Base-by-base conservation (phyloP, 2,888 invertebrate species). In the Fragum fragum region DNA sequence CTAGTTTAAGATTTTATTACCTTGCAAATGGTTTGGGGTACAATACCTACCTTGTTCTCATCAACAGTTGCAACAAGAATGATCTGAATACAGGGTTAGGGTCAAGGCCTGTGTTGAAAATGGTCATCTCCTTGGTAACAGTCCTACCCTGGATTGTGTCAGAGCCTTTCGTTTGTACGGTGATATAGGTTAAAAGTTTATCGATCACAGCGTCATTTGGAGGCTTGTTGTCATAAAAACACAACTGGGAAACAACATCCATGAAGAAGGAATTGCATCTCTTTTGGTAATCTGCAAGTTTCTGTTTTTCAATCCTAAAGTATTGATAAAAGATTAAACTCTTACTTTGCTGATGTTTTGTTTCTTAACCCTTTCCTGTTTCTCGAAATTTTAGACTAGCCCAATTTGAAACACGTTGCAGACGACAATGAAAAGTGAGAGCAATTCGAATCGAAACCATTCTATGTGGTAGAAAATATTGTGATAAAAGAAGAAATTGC, bases 221-320 rank as follows among this genome's bases (percentile, higher is more conserved):
- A 6, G 88, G 81, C 0, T 63, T 70, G 29, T 83, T 84, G 11
- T 87, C 84, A 52, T 83, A 76, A 78, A 91, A 90, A 72, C 91
- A 91, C 39, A 90, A 84, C 80, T 89, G 87, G 1, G 91, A 89
- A 21, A 91, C 90, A n/a, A 90, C 76, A 26, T 89, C 89, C 91
- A 91, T 89, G 73, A 91, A 88, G 81, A 91, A 91, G 32, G 84
- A 84, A 74, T 90, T 89, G 68, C 89, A 87, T 57, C 88, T 72
- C 32, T 79, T 88, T 77, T 89, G 88, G 79, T 85, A 91, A 14
- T 85, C 77, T 5, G 74, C 76, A n/a, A 87, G 76, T 39, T 84
- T 73, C 11, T 75, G 69, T 42, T 76, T 72, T 5, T 76, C 72
- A 18, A 61, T 72, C 59, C 89, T 90, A 29, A 18, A 36, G 32